Percentiles rank a stretch among this genome's conserved stretches.
These are phyloP conservation scores for Fragum whitleyi DNA, from an alignment of 2,888 invertebrate genomes.

Conservation along the genomic window DNA sequence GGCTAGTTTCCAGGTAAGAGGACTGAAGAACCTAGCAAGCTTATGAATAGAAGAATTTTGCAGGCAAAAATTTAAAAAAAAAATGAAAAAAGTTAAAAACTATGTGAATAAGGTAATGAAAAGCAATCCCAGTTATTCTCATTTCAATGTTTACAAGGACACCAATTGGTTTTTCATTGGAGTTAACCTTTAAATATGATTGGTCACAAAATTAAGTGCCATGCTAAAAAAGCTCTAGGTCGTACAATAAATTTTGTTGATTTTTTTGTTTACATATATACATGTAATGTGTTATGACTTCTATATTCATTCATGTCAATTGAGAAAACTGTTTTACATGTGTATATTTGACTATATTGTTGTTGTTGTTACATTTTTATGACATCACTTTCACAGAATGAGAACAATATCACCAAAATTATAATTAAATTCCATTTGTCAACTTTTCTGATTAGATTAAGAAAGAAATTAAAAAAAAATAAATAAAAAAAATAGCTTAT, in stretches of 20 bases:
- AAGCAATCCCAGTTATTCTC: no score
- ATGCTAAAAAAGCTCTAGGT: slow-evolving; percentile 20
- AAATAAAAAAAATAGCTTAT: no score
- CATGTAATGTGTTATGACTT: slow-evolving; percentile 10
- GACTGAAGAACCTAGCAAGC: no score
- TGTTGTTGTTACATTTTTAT: slow-evolving; percentile 27
- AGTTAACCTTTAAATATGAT: no score
- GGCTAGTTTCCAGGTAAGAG: no score
- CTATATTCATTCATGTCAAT: slow-evolving; percentile 15
- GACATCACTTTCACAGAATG: slow-evolving; percentile 17
- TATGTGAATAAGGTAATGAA: no score
- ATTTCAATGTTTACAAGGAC: no score
- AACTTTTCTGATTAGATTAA: not conserved
- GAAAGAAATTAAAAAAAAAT: no score
- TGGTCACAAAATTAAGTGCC: slow-evolving; percentile 6
- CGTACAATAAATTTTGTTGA: not conserved
- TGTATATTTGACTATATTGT: slow-evolving; percentile 26
- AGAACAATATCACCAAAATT: not conserved
- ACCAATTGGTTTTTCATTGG: no score
- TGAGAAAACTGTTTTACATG: slow-evolving; percentile 35
- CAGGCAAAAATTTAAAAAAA: no score
- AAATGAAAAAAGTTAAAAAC: no score
- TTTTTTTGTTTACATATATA: slow-evolving; percentile 8
- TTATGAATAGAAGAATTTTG: no score
- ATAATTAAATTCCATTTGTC: not conserved